Evolutionary conservation across 2,888 invertebrate species (phyloP).

Genomic region (Zelleria hepariella): DNA sequence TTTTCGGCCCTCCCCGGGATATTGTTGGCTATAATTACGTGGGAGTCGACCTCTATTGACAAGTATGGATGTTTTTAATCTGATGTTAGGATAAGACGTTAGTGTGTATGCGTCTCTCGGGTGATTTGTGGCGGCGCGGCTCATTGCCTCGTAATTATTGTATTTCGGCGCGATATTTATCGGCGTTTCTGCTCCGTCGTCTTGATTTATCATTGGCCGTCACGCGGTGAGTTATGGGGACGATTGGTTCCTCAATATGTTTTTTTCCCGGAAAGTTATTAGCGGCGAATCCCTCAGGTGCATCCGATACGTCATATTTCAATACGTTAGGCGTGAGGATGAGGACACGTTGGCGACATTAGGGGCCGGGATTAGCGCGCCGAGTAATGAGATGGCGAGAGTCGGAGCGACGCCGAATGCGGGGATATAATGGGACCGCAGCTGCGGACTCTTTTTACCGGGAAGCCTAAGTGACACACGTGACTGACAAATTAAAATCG

Average conservation of each 20-base stretch:
- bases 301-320: conserved; percentile 63
- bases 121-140: conserved; percentile 65
- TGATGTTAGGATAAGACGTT: conserved; percentile 71
- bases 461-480: neutral
- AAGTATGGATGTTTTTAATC: conserved; percentile 72
- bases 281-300: conserved; percentile 50
- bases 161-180: conserved; percentile 67
- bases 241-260: neutral
- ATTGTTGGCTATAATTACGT: conserved; percentile 70
- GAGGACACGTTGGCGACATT: conserved; percentile 67
- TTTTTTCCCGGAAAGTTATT: conserved; percentile 31
- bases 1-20: conserved; percentile 63
- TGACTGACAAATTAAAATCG: conserved; percentile 6
- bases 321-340: conserved; percentile 61
- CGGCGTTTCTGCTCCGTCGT: conserved; percentile 56
- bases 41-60: conserved; percentile 70
- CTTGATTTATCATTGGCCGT: conserved; percentile 63
- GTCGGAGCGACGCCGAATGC: conserved; percentile 60
- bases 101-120: conserved; percentile 57
- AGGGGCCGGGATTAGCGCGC: conserved; percentile 59
- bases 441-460: conserved; percentile 27
- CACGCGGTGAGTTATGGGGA: conserved; percentile 44
- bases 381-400: conserved; percentile 66
- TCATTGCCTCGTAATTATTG: conserved; percentile 69
- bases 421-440: conserved; percentile 46